Base-by-base conservation (phyloP, 2,888 invertebrate genomes). In the Graphium colonna region DNA sequence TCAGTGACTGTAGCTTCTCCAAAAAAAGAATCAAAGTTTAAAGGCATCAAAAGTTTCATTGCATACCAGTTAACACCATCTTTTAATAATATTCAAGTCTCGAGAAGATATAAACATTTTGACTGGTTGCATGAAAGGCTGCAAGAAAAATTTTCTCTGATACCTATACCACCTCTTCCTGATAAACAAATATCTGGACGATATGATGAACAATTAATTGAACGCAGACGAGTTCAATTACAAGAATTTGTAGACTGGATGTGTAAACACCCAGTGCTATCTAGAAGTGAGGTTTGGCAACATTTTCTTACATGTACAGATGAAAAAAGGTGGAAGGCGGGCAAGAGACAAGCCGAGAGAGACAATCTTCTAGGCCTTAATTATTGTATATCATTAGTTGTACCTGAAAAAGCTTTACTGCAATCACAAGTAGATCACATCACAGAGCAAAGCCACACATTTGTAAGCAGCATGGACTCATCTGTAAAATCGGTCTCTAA, bases 301-400 rank as follows among this genome's bases (percentile, higher is more conserved):
- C 99, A 99, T 79, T 99, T 99, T 79, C 92, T 99, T 46, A 97
- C 97, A 1, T 98, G 98, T 76, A 98, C 97, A 5, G 98, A 99
- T 85, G 98, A 98, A 68, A 98, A 98, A 79, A 93, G 95, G 64
- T 99, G 99, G 99, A 99, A 99, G 86, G 93, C 93, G 44, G 99
- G 99, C 2, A 99, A 99, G 82, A 91, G 99, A 59, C 94, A 94
- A 79, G 98, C 99, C 0, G 99, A 99, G 82, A 95, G 95, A 70
- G 99, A 99, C 79, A 95, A 96, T 67, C 92, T 97, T 59, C 91
- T 96, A 63, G 97, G 97, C 5, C 95, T 96, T 21, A 96, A 95
- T 82, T 97, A 97, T 81, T 98, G 98, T 84, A 92, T 96, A 79
- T 95, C 96, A 57, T 91, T 99, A 67, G 93, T 95, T 63, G 95